Evolutionary conservation across 2,888 invertebrate species (phyloP).

Genomic region (Euplexia lucipara): DNA sequence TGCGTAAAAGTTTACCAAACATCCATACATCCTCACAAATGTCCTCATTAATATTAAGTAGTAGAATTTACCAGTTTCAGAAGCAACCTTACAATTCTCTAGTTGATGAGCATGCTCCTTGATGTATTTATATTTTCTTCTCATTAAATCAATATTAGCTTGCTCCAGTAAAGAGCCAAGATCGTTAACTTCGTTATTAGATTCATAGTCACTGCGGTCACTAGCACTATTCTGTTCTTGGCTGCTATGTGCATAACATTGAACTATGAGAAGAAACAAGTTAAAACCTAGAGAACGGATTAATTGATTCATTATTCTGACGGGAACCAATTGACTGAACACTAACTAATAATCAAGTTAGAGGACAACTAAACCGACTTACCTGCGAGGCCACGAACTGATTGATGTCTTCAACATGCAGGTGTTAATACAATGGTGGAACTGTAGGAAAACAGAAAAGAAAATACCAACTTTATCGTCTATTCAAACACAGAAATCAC

Average conservation of each 20-base stretch:
- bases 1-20: too few relatives aligned
- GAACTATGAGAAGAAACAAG: slow-evolving; percentile 10
- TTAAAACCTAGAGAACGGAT: not conserved
- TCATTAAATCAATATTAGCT: not conserved
- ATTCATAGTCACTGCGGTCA: slow-evolving; percentile 8
- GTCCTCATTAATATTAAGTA: too few relatives aligned
- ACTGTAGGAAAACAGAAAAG: slow-evolving; percentile 25
- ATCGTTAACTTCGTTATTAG: slow-evolving; percentile 35
- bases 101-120: not conserved
- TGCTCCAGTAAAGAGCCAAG: not conserved
- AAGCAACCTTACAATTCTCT: not conserved
- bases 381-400: not conserved
- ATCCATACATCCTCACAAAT: too few relatives aligned
- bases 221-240: not conserved
- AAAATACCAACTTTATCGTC: slow-evolving; percentile 30
- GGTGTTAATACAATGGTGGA: slow-evolving; percentile 55
- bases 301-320: slow-evolving; percentile 16
- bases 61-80: slow-evolving; percentile 29
- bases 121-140: slow-evolving; percentile 13
- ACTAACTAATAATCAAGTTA: not conserved
- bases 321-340: not conserved
- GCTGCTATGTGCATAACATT: slow-evolving; percentile 8
- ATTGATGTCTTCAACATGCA: slow-evolving; percentile 30
- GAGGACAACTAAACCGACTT: slow-evolving; percentile 10
- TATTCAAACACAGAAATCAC: slow-evolving; percentile 51